A percentile compares a stretch with the other conserved stretches of the same genome.
Evolutionary conservation across 2,113 vertebrate species (phyloP).

Genomic region (Paralichthys olivaceus): DNA sequence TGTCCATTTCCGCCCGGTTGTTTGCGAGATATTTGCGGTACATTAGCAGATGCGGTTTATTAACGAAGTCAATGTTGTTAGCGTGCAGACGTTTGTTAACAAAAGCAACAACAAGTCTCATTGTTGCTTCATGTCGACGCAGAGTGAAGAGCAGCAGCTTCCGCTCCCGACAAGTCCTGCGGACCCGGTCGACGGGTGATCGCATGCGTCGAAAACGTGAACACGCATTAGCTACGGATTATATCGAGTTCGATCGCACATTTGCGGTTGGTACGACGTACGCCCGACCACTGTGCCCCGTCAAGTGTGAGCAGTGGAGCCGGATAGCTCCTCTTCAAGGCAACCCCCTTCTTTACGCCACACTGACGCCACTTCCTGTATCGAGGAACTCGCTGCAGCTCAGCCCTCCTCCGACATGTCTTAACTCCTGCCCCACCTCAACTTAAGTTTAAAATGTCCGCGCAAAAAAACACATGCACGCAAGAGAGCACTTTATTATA

Average conservation of each 20-base stretch:
- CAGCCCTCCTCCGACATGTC: slow-evolving; percentile 1
- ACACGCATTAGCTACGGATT: not conserved
- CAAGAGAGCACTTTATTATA: no score
- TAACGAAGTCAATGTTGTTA: not conserved
- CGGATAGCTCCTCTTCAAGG: slow-evolving; percentile 39
- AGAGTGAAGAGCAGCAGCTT: not conserved
- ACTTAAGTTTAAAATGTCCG: not conserved
- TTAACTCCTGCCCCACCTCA: not conserved
- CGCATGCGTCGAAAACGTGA: fast-evolving
- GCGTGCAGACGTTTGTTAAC: slow-evolving; percentile 11
- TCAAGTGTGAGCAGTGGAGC: slow-evolving; percentile 31
- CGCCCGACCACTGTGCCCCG: not conserved
- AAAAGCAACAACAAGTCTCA: slow-evolving; percentile 24
- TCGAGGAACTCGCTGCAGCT: slow-evolving; percentile 21
- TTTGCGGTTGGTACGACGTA: not conserved
- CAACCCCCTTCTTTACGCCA: slow-evolving; percentile 25
- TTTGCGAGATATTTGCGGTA: not conserved
- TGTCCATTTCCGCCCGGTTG: not conserved
- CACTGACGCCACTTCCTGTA: slow-evolving; percentile 60
- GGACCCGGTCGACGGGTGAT: no score
- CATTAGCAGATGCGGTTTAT: not conserved
- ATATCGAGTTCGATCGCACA: not conserved
- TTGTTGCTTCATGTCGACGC: slow-evolving; percentile 19
- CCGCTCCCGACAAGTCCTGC: no score
- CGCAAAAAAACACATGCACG: not conserved